Conservation (phyloP, 2,797 vertebrate species). For the Morelia viridis region DNA sequence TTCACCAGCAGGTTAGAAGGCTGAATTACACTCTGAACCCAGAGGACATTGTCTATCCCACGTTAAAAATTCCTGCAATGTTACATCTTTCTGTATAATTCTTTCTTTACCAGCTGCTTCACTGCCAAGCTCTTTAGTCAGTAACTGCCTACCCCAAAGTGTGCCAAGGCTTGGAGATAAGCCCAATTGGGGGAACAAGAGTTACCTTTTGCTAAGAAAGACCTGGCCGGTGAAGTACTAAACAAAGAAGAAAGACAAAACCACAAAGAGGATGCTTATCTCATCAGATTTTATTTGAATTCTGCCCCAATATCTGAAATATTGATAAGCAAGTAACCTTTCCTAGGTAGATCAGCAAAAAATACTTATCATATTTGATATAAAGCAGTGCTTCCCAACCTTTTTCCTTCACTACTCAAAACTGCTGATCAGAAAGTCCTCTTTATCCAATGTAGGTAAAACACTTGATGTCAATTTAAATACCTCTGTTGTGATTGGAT, state of each 20-base stretch:
- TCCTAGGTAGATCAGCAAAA: background rate
- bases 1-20: background rate
- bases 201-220: background rate
- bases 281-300: background rate
- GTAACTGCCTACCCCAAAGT: background rate
- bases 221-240: background rate
- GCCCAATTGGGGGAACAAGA: background rate
- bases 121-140: background rate
- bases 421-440: too few species aligned
- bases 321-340: background rate
- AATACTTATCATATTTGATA: background rate
- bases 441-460: too few species aligned
- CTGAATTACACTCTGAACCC: background rate
- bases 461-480: too few species aligned
- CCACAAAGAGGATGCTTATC: background rate
- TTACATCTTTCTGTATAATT: background rate
- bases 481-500: too few species aligned
- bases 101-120: background rate
- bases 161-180: background rate
- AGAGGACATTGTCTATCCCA: background rate
- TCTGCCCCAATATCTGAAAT: background rate
- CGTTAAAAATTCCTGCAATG: background rate
- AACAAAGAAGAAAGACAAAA: background rate
- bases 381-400: background rate
- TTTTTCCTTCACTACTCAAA: too few species aligned